phyloP scores from a whole-genome alignment of 2,797 vertebrate species.

The Tokudaia muenninki region DNA sequence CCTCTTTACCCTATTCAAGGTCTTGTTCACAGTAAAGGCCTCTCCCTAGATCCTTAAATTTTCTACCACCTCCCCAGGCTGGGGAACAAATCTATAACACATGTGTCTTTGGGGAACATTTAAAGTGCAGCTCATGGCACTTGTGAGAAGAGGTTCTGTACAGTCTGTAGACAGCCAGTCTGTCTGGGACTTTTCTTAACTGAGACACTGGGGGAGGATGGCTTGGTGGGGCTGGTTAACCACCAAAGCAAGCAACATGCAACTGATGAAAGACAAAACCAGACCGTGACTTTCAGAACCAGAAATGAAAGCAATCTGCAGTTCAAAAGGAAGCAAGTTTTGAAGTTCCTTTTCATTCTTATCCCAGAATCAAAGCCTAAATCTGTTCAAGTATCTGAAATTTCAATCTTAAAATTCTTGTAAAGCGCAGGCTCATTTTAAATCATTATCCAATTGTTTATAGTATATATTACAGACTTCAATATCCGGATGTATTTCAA shows the following conservation, averaged over 20 bases:
- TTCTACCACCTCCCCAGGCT: neutral
- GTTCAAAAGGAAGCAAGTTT: neutral
- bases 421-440: neutral
- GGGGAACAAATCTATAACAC: neutral
- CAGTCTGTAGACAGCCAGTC: neutral
- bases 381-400: neutral
- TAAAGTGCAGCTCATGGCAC: neutral
- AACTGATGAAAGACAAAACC: slow-evolving; percentile 11
- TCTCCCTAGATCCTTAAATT: neutral
- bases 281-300: neutral
- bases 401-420: neutral
- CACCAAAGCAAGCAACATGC: neutral
- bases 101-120: neutral
- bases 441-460: neutral
- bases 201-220: neutral
- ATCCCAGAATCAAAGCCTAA: neutral
- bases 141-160: neutral
- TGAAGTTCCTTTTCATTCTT: neutral
- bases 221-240: neutral
- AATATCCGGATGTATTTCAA: neutral
- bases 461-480: neutral
- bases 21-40: neutral
- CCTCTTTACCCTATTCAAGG: neutral
- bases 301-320: slow-evolving; percentile 53
- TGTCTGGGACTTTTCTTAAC: neutral